Conservation (phyloP, 2,797 vertebrate genomes). For the Acomys russatus region DNA sequence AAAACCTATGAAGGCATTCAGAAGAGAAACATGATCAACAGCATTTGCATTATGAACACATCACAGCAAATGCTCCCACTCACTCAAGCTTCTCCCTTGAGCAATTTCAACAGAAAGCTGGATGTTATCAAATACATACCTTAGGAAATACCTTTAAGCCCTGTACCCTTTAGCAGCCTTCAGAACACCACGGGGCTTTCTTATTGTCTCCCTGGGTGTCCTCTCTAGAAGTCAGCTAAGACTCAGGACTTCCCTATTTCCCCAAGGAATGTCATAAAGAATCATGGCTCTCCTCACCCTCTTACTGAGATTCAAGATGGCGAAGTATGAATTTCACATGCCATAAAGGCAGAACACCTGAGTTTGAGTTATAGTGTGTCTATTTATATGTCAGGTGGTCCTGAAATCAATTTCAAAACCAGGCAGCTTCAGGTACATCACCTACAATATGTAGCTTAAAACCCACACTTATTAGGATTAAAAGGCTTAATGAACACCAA, state of each 20-base stretch:
- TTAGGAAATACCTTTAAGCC: background rate
- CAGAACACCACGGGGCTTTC: rapidly evolving
- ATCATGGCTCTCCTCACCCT: background rate
- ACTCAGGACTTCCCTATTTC: slow-evolving; percentile 6
- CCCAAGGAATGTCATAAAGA: background rate
- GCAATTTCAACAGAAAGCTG: background rate
- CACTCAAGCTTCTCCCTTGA: background rate
- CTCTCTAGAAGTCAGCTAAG: background rate
- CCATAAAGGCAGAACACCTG: slow-evolving; percentile 1
- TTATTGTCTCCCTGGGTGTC: background rate
- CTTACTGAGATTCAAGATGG: slow-evolving; percentile 3
- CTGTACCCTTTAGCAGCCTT: rapidly evolving
- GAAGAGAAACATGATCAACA: background rate
- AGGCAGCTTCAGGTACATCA: background rate
- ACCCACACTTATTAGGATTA: slow-evolving; percentile 6
- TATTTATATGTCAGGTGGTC: background rate
- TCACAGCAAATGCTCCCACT: background rate
- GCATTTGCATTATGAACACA: background rate
- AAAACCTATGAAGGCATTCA: background rate
- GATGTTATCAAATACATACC: background rate
- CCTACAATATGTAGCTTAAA: background rate
- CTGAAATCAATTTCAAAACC: background rate
- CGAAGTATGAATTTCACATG: background rate
- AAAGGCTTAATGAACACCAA: background rate
- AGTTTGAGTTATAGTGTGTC: background rate